Base-by-base conservation (phyloP, 2,797 vertebrate species). In the Chelonia mydas region DNA sequence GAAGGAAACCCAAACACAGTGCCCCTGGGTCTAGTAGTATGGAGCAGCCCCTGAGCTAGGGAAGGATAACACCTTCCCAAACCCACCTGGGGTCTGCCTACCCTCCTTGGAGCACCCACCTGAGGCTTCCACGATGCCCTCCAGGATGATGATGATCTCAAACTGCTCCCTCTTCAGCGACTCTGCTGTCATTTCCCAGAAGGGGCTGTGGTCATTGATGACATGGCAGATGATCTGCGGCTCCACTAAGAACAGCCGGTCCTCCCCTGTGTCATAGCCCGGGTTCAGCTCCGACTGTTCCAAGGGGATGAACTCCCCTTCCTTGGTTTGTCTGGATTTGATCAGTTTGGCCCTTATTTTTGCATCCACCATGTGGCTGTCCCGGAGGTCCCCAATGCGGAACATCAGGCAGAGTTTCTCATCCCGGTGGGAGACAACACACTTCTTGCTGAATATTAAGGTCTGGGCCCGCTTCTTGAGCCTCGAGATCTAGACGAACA, bases 401-500 rank as follows among this genome's bases (percentile, higher is more conserved):
- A 99, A 99, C 96, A 99, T 98, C 91, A 99, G 95, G 93, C 98
- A 99, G 61, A 99, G 98, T 81, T 98, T 96, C 87, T 98, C 97
- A 0, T 99, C 98, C 0, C 98, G 98, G 61, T 96, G 97, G 8
- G 98, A 99, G 83, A 99, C 92, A 80, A 99, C 98, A 0, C 98
- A 98, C 89, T 98, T 97, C 91, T 98, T 98, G 97, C 98, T 99
- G 98, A 99, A 99, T 90, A 99, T 98, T 85, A 99, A 97, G 2
- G 98, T 99, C 97, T 99, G 98, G 31, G 99, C 98, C 0, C 98
- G 98, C 95, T 99, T 98, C 97, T 99, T 99, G 13, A 98, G 99
- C 79, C 98, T 97, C 77, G 99, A 99, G 96, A 99, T 99, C 97
- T 99, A 99, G 5, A 99, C 98, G 0, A 99, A 99, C 98, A 99